These are phyloP conservation scores for Cyclina sinensis DNA, from an alignment of 1,140 invertebrate species.

Conservation along the genomic window DNA sequence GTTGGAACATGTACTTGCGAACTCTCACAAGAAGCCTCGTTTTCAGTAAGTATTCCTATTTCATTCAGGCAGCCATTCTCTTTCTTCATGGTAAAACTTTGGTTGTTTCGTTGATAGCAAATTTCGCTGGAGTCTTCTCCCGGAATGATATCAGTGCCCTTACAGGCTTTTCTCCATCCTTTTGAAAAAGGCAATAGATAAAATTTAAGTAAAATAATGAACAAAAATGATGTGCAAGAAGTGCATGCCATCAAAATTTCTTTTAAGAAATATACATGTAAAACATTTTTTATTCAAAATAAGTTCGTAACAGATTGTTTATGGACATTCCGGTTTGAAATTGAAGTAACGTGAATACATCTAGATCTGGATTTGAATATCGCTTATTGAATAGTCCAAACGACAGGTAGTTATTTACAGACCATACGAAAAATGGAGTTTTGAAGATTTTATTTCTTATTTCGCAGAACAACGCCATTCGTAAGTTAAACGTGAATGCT, in stretches of 20 bases:
- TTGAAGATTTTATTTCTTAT: not conserved
- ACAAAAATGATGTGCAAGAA: not conserved
- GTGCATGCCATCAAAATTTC: not conserved
- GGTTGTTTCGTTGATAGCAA: not conserved
- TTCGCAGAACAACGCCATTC: not conserved
- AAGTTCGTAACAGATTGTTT: no score
- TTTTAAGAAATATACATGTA: no score
- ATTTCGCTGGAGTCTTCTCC: not conserved
- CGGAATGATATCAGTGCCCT: not conserved
- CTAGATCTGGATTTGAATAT: not conserved
- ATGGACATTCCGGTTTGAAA: not conserved
- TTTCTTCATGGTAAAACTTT: not conserved
- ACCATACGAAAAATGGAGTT: no score
- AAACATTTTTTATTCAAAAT: not conserved
- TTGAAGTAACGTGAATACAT: not conserved
- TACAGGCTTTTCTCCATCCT: not conserved
- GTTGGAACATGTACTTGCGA: conserved; percentile 4
- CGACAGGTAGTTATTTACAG: no score
- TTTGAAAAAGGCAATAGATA: not conserved
- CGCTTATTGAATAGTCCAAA: not conserved
- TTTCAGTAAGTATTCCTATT: not conserved
- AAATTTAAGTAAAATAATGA: not conserved
- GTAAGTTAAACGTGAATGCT: not conserved
- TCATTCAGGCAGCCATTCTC: not conserved
- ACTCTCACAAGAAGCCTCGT: not conserved